These are phyloP conservation scores for Anas georgica DNA, from an alignment of 2,797 vertebrate species.

Conservation along the genomic window DNA sequence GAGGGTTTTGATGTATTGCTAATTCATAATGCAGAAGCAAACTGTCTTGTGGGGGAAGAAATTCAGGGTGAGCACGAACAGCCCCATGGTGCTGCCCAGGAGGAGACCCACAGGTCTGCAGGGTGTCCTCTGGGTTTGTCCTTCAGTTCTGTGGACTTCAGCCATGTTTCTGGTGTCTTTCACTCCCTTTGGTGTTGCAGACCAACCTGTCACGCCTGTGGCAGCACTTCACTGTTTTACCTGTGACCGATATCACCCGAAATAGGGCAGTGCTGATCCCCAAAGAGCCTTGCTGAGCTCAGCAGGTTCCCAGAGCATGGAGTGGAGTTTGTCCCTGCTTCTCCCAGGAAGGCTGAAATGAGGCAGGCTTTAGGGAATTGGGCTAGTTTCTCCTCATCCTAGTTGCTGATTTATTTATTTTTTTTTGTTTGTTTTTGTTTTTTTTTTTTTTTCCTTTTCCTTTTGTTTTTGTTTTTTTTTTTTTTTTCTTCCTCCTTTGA, in stretches of 20 bases:
- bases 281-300: not conserved
- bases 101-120: not conserved
- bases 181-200: not conserved
- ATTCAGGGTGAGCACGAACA: not conserved
- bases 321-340: not conserved
- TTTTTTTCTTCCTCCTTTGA: not conserved
- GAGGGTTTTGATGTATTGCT: not conserved
- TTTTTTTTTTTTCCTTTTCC: too few species aligned
- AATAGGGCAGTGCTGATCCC: not conserved
- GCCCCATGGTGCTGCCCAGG: not conserved
- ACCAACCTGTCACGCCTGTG: not conserved
- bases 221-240: not conserved
- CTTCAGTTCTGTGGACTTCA: not conserved
- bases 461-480: too few species aligned
- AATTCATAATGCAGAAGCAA: not conserved
- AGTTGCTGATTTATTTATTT: not conserved
- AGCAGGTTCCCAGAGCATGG: not conserved
- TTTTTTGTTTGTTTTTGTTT: too few species aligned
- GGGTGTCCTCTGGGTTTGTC: not conserved
- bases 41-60: not conserved
- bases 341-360: not conserved
- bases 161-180: not conserved
- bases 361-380: not conserved
- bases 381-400: not conserved
- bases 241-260: not conserved